Conservation (phyloP, 1,140 invertebrate genomes). For the Samia ricini region DNA sequence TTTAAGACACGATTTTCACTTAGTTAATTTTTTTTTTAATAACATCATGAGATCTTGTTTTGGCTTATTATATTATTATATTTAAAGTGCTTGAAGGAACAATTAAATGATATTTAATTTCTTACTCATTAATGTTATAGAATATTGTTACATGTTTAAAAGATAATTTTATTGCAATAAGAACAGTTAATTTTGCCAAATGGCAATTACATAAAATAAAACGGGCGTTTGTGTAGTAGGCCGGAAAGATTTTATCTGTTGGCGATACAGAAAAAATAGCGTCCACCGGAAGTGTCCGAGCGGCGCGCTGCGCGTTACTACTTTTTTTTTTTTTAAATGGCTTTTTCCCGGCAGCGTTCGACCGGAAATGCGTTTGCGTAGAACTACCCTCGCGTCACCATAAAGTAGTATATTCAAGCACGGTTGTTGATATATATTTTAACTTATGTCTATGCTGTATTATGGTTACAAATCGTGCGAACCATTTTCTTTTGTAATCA, state of each 20-base stretch:
- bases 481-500: conserved; percentile 23
- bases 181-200: conserved; percentile 49
- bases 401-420: conserved; percentile 50
- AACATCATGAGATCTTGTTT: no score
- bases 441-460: not conserved
- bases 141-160: no score
- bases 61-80: no score
- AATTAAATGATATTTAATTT: no score
- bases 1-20: no score
- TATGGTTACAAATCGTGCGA: not conserved
- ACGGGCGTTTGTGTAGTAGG: conserved; percentile 71
- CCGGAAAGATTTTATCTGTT: conserved; percentile 77
- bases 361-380: conserved; percentile 77
- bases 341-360: conserved; percentile 76
- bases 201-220: conserved; percentile 59
- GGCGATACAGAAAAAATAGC: conserved; percentile 78
- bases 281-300: conserved; percentile 77
- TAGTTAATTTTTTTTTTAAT: no score
- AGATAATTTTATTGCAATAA: not conserved
- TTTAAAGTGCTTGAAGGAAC: no score
- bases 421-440: not conserved
- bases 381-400: conserved; percentile 53
- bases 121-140: no score
- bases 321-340: conserved; percentile 78
- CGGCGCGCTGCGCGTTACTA: conserved; percentile 73